Conservation (phyloP, 2,113 vertebrate species). For the Eleginops maclovinus region DNA sequence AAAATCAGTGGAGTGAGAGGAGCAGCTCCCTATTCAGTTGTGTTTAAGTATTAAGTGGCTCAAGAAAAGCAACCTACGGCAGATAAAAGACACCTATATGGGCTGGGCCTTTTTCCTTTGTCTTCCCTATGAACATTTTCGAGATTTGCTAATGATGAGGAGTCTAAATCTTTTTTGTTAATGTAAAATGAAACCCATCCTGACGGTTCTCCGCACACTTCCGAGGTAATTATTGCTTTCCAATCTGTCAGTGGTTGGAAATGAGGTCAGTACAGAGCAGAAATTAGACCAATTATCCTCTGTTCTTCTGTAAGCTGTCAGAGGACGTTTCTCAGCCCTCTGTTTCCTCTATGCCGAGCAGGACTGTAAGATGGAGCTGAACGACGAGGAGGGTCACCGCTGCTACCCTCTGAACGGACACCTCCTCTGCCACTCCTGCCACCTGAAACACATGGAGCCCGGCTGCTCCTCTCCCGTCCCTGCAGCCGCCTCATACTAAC, state of each 20-base stretch:
- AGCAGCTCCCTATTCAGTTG: not conserved
- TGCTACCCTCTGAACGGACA: slow-evolving; percentile 94
- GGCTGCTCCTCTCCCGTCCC: slow-evolving; percentile 72
- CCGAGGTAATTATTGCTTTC: not conserved
- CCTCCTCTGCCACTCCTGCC: slow-evolving; percentile 94
- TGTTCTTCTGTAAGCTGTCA: not conserved
- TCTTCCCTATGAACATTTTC: not conserved
- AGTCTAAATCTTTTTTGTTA: not conserved
- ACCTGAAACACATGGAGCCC: slow-evolving; percentile 90
- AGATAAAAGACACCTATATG: not conserved
- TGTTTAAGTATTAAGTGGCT: not conserved
- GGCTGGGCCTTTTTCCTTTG: not conserved
- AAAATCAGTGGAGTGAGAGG: slow-evolving; percentile 39
- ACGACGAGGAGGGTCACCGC: slow-evolving; percentile 94
- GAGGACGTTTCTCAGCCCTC: not conserved
- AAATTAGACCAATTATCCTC: not conserved
- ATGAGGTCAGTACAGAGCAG: slow-evolving; percentile 1
- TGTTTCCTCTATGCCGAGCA: slow-evolving; percentile 57
- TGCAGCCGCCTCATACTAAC: slow-evolving; percentile 76
- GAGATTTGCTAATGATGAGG: not conserved
- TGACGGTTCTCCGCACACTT: not conserved
- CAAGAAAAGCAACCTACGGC: not conserved
- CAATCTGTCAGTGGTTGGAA: not conserved
- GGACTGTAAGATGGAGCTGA: slow-evolving; percentile 95
- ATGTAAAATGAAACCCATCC: not conserved